These are phyloP conservation scores for Sylvilagus bachmani DNA, from an alignment of 2,113 vertebrate genomes.

Conservation along the genomic window DNA sequence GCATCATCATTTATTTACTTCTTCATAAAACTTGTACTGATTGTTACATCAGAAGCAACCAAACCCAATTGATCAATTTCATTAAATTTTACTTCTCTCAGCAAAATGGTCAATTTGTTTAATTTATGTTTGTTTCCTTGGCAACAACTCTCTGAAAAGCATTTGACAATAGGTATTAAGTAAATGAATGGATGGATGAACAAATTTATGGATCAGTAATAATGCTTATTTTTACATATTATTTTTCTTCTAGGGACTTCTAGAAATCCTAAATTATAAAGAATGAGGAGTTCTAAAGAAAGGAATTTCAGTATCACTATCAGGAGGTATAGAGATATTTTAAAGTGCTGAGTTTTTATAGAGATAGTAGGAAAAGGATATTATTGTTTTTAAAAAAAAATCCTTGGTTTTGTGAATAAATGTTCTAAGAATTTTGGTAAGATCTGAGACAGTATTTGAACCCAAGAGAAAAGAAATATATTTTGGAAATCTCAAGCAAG, in stretches of 20 bases:
- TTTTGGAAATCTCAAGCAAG: conserved; percentile 11
- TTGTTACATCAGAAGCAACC: background rate
- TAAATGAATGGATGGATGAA: background rate
- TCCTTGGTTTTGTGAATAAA: conserved; percentile 9
- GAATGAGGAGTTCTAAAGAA: background rate
- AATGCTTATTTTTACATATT: background rate
- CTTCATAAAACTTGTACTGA: background rate
- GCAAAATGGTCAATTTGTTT: background rate
- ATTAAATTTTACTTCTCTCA: background rate
- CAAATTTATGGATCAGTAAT: background rate
- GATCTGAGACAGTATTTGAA: conserved; percentile 18
- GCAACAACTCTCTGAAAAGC: background rate
- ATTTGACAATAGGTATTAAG: background rate
- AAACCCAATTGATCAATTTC: background rate
- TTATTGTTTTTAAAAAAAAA: background rate
- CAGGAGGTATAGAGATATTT: background rate
- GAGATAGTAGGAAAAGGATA: background rate
- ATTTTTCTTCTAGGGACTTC: background rate
- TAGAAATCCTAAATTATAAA: background rate
- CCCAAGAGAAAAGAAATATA: background rate
- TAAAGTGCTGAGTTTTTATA: background rate
- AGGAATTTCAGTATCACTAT: background rate
- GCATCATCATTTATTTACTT: background rate
- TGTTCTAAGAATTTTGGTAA: background rate
- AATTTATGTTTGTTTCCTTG: background rate